These are phyloP conservation scores for Meghimatium bilineatum DNA, from an alignment of 2,888 invertebrate genomes.

Conservation along the genomic window DNA sequence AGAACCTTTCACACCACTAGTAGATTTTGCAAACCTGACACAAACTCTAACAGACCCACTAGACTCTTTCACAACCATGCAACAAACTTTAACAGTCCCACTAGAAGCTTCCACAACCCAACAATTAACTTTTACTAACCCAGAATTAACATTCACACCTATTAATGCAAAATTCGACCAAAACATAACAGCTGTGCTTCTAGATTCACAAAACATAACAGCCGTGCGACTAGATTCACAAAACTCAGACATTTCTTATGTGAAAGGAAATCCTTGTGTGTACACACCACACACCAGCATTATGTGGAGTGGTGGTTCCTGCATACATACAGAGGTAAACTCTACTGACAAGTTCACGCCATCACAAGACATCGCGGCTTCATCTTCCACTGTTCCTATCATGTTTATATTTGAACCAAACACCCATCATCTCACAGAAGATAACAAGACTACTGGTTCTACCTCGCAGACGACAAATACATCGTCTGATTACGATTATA, in stretches of 20 bases:
- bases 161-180: neutral
- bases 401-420: neutral
- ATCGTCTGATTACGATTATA: neutral
- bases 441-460: neutral
- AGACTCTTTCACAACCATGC: too few relatives aligned
- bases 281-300: neutral
- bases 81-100: too few relatives aligned
- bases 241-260: too few relatives aligned
- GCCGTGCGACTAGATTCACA: neutral
- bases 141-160: too few relatives aligned
- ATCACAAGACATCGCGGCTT: neutral
- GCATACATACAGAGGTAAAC: neutral
- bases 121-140: too few relatives aligned
- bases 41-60: too few relatives aligned
- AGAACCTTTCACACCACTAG: too few relatives aligned
- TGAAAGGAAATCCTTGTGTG: neutral
- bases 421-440: neutral
- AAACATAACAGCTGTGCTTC: neutral
- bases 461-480: neutral
- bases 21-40: too few relatives aligned
- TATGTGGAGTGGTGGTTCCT: neutral
- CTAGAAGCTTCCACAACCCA: too few relatives aligned
- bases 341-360: neutral
- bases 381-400: neutral
- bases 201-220: neutral